These are phyloP conservation scores for Brachypalpus laphriformis DNA, from an alignment of 2,888 invertebrate genomes.

Conservation along the genomic window DNA sequence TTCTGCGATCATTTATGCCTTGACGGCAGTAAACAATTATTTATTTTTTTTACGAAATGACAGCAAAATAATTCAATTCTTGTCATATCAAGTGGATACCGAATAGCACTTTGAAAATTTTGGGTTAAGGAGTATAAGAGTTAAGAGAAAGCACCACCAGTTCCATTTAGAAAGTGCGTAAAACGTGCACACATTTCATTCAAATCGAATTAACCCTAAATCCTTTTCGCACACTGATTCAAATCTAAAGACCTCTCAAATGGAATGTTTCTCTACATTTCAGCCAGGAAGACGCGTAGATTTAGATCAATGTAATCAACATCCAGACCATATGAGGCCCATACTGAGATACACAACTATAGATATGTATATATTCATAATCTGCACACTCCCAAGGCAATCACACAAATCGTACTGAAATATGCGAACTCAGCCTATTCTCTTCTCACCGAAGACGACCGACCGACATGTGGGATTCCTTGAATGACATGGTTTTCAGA, in stretches of 20 bases:
- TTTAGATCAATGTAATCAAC: constrained; percentile 43
- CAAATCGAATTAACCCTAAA: constrained; percentile 8
- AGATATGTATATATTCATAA: not conserved
- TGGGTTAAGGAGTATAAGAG: not conserved
- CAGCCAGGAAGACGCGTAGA: constrained; percentile 9
- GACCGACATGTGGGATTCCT: constrained; percentile 34
- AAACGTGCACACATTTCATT: not conserved
- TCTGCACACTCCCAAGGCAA: constrained; percentile 25
- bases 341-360: not conserved
- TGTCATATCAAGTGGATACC: not conserved
- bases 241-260: constrained; percentile 6
- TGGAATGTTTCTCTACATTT: constrained; percentile 27
- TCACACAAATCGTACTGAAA: constrained; percentile 26
- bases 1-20: constrained; percentile 15
- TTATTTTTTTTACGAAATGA: not conserved
- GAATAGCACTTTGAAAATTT: not conserved
- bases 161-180: not conserved
- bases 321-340: constrained; percentile 28
- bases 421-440: constrained; percentile 22
- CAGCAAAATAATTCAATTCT: not conserved
- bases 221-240: constrained; percentile 13
- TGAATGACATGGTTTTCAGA: constrained; percentile 55
- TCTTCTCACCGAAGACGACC: not conserved
- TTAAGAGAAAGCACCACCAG: not conserved
- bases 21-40: constrained; percentile 2